A percentile compares a stretch with the other conserved stretches of the same genome.
Conservation (phyloP, 2,113 vertebrate species). For the Poecilia latipinna region DNA sequence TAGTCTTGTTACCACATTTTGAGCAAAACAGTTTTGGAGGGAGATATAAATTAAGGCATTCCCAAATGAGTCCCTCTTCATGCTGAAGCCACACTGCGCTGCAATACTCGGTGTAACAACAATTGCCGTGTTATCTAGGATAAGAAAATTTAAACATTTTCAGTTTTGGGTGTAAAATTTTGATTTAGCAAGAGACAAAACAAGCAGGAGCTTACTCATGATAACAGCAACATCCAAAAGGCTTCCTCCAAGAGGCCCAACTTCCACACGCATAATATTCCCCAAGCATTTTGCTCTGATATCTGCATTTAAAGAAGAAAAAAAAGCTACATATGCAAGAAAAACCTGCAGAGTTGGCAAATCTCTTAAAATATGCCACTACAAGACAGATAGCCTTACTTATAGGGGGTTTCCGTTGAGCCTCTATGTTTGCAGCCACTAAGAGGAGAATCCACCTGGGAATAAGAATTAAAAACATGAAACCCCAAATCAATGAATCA, state of each 20-base stretch:
- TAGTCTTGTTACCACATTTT: constrained; percentile 59
- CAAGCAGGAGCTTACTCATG: constrained; percentile 53
- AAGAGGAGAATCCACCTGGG: constrained; percentile 63
- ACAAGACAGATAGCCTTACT: constrained; percentile 47
- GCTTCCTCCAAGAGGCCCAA: constrained; percentile 52
- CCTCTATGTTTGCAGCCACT: constrained; percentile 6
- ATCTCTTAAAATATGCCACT: background rate
- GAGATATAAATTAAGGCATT: constrained; percentile 69
- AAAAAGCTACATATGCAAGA: background rate
- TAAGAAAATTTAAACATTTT: background rate
- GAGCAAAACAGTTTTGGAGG: constrained; percentile 74
- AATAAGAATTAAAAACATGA: constrained; percentile 2
- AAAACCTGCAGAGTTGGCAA: background rate
- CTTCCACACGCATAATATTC: constrained; percentile 66
- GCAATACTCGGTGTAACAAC: constrained; percentile 61
- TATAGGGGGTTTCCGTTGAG: constrained; percentile 35
- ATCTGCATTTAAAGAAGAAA: constrained; percentile 29
- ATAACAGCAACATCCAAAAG: constrained; percentile 65
- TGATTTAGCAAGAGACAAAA: fast-evolving
- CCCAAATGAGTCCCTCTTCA: constrained; percentile 54
- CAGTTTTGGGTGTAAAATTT: background rate
- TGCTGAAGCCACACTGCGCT: constrained; percentile 75
- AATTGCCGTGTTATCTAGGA: constrained; percentile 68
- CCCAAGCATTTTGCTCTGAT: constrained; percentile 69
- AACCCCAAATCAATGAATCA: background rate